Base-by-base conservation (phyloP, 1,140 invertebrate genomes). In the Formica selysi region DNA sequence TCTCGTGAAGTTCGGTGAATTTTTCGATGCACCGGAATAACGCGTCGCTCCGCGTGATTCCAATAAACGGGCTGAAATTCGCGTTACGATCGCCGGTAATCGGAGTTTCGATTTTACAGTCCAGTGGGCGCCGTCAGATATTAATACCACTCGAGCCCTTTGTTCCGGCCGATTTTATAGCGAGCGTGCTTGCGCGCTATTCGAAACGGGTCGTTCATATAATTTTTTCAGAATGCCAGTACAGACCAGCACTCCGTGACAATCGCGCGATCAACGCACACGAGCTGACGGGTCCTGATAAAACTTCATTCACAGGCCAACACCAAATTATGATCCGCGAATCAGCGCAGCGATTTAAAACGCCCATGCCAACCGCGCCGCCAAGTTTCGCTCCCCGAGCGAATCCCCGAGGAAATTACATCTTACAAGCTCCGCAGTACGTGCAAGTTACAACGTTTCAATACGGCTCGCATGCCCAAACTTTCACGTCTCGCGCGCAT, bases 101-200 rank as follows among this genome's bases (percentile, higher is more conserved):
- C 74, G 86, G 71, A 90, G 86, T 89, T 90, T 90, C 76, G 71
- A 90, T 90, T 88, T 90, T 86, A 86, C 73, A 79, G 62, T 48
- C 57, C 61, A 61, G 81, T 76, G 73, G 44, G 38, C 71, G 61
- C 81, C 67, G 88, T 88, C 80, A 83, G 76, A 85, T 89, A 81
- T 89, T 90, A 87, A 90, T 90, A 74, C 71, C 89, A 79, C 79
- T 90, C 68, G 89, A 86, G 44, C 51, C 73, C 78, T 89, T 76
- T 76, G 74, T 85, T 59, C 61, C 41, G 29, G 48, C 29, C 73
- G 76, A 90, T 90, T 90, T 90, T 90, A 86, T 86, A 79, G 87
- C 48, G 65, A 54, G 67, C 44, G 65, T 13, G 26, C 19, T 1
- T 68, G 78, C 13, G 48, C 26, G 83, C 38, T 36, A 80, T 76